Conservation (phyloP, 1,140 invertebrate species). For the Lethrus apterus region DNA sequence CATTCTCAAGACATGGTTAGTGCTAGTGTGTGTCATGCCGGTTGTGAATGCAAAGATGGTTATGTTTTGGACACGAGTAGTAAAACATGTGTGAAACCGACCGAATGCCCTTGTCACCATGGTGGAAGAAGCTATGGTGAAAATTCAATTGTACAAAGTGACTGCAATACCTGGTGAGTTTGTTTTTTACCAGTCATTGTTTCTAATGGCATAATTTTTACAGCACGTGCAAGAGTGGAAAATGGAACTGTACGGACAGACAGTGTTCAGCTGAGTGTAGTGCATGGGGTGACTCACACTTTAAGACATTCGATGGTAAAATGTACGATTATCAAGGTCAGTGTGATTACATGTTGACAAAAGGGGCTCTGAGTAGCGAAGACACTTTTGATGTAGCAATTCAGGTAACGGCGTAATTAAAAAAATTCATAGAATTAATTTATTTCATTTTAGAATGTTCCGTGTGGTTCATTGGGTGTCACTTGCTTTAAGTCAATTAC, state of each 20-base stretch:
- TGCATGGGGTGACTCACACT: constrained; percentile 82
- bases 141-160: constrained; percentile 64
- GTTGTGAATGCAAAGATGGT: constrained; percentile 70
- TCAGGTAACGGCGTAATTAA: constrained; percentile 43
- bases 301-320: constrained; percentile 78
- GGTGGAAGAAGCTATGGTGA: constrained; percentile 75
- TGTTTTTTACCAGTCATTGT: neutral
- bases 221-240: constrained; percentile 58
- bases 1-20: constrained; percentile 45
- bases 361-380: constrained; percentile 51
- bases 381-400: constrained; percentile 65
- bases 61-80: constrained; percentile 63
- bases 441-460: constrained; percentile 55
- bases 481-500: constrained; percentile 80
- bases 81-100: constrained; percentile 59
- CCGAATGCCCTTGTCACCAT: constrained; percentile 80
- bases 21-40: constrained; percentile 58
- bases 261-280: constrained; percentile 64
- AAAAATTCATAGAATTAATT: neutral
- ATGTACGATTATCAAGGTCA: constrained; percentile 80
- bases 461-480: constrained; percentile 77
- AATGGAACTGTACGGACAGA: constrained; percentile 59
- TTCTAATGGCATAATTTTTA: neutral
- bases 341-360: constrained; percentile 78
- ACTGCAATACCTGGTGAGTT: constrained; percentile 74